These are phyloP conservation scores for Acrocera orbiculus DNA, from an alignment of 2,888 invertebrate genomes.

Conservation along the genomic window DNA sequence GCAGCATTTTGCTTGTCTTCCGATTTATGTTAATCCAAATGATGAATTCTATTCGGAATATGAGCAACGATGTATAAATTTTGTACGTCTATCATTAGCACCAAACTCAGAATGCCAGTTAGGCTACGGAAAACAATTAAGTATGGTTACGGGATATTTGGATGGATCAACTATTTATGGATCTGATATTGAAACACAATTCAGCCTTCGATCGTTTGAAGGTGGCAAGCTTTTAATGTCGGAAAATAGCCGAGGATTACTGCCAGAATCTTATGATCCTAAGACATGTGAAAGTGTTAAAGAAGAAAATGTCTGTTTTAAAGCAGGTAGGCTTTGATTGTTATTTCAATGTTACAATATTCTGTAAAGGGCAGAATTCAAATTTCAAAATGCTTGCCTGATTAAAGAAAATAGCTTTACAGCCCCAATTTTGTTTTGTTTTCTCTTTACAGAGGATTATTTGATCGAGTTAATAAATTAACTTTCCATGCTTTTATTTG, in stretches of 20 bases:
- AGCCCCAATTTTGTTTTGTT: no score
- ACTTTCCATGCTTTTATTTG: no score
- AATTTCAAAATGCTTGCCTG: no score
- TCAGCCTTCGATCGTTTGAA: constrained; percentile 38
- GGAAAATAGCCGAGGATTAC: constrained; percentile 44
- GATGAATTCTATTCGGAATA: constrained; percentile 44
- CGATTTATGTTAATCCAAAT: constrained; percentile 39
- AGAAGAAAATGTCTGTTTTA: constrained; percentile 45
- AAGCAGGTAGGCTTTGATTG: constrained; percentile 25
- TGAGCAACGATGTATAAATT: constrained; percentile 48
- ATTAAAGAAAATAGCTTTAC: no score
- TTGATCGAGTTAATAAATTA: no score
- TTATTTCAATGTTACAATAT: no score
- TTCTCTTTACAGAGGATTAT: no score
- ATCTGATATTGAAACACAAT: constrained; percentile 39
- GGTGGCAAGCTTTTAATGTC: constrained; percentile 47
- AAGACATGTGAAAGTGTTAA: constrained; percentile 44
- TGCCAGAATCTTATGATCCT: constrained; percentile 44
- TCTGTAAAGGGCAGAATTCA: no score
- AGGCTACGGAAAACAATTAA: constrained; percentile 52
- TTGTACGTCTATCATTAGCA: constrained; percentile 49
- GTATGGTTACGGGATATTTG: constrained; percentile 46
- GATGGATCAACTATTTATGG: constrained; percentile 65
- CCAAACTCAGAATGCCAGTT: constrained; percentile 48
- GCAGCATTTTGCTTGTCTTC: constrained; percentile 50